phyloP scores from a whole-genome alignment of 2,888 invertebrate genomes.

The Operophtera brumata region DNA sequence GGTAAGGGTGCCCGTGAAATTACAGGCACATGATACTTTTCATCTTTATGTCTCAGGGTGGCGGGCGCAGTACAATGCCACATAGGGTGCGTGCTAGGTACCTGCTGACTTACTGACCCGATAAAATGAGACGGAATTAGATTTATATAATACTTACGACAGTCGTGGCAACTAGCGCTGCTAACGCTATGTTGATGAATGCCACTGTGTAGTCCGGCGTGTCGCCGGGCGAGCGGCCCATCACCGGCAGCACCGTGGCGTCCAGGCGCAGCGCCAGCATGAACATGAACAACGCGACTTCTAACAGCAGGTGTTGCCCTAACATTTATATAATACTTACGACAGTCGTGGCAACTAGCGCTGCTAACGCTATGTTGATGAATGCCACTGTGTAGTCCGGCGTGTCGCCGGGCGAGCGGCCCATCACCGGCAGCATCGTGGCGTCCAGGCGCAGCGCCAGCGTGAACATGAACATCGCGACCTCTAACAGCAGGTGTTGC shows the following conservation, averaged over 20 bases:
- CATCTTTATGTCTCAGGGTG: too few species aligned
- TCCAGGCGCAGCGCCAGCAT: slow-evolving; percentile 47
- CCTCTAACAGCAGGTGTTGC: too few species aligned
- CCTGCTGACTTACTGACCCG: too few species aligned
- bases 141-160: slow-evolving; percentile 45
- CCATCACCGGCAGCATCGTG: slow-evolving; percentile 59
- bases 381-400: slow-evolving; percentile 54
- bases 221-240: slow-evolving; percentile 48
- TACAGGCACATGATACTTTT: too few species aligned
- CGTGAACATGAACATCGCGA: slow-evolving; percentile 44
- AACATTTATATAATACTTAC: slow-evolving; percentile 41
- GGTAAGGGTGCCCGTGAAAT: too few species aligned
- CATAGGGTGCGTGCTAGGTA: too few species aligned
- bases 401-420: slow-evolving; percentile 39
- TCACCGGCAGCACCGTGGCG: slow-evolving; percentile 58
- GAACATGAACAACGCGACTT: slow-evolving; percentile 45
- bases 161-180: slow-evolving; percentile 36
- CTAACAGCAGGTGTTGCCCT: too few species aligned
- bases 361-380: slow-evolving; percentile 47
- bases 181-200: slow-evolving; percentile 46
- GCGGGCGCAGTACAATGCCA: too few species aligned
- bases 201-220: slow-evolving; percentile 54
- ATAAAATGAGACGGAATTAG: too few species aligned
- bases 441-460: slow-evolving; percentile 51
- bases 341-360: slow-evolving; percentile 39